phyloP scores from a whole-genome alignment of 1,140 invertebrate species.

The Dermatophagoides farinae region DNA sequence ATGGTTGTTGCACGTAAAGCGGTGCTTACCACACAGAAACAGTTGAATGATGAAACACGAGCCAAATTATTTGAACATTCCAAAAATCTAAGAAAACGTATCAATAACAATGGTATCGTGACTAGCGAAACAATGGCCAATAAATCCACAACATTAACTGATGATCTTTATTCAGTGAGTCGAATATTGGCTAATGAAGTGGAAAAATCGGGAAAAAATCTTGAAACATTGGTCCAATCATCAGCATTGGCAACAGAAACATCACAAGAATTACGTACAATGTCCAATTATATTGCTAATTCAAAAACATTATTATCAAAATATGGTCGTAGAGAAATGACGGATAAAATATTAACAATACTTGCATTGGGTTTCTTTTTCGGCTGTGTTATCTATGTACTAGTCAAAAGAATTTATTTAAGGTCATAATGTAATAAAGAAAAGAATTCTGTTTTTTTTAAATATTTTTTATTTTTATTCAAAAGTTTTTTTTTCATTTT shows the following conservation, averaged over 20 bases:
- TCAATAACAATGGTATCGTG: neutral
- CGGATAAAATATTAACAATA: constrained; percentile 74
- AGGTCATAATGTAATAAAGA: neutral
- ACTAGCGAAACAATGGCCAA: constrained; percentile 13
- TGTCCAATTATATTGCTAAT: constrained; percentile 61
- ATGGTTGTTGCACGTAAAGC: neutral
- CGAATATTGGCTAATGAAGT: constrained; percentile 63
- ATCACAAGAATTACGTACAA: constrained; percentile 59
- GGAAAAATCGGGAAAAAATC: constrained; percentile 56
- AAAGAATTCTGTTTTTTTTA: neutral
- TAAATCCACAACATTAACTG: constrained; percentile 41
- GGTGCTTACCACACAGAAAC: neutral
- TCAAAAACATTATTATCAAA: constrained; percentile 76
- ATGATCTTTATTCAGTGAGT: constrained; percentile 59
- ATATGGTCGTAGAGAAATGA: constrained; percentile 76
- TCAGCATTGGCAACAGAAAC: constrained; percentile 38
- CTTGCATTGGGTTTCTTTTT: constrained; percentile 80
- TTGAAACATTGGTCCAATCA: constrained; percentile 48
- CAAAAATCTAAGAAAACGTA: neutral
- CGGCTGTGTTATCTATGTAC: constrained; percentile 68
- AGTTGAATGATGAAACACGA: neutral
- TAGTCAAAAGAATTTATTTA: constrained; percentile 59
- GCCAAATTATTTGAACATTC: neutral
- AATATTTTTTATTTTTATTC: too few species aligned
- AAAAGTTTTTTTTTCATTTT: neutral